Conservation (phyloP, 2,888 invertebrate species). For the Scelioninae gen. 2 region DNA sequence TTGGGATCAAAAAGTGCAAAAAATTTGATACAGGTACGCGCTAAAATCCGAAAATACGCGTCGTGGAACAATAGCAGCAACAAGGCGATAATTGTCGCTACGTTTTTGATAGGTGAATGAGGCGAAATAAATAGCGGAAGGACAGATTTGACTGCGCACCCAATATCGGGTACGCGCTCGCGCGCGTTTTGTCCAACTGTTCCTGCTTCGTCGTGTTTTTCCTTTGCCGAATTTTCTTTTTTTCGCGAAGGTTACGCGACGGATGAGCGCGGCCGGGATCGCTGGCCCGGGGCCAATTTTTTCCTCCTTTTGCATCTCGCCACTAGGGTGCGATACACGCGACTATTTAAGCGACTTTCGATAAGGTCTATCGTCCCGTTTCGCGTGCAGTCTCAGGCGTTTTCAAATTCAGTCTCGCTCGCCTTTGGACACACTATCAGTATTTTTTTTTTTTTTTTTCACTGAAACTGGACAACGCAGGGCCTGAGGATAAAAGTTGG, state of each 20-base stretch:
- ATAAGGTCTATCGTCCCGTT: conserved; percentile 77
- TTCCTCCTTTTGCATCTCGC: conserved; percentile 70
- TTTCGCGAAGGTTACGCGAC: conserved; percentile 65
- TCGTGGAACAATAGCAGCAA: background rate
- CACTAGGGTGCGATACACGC: conserved; percentile 77
- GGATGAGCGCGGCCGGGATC: conserved; percentile 65
- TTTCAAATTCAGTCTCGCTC: conserved; percentile 64
- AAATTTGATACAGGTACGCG: background rate
- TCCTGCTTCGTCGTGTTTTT: conserved; percentile 52
- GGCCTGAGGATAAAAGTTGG: no score
- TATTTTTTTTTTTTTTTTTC: no score
- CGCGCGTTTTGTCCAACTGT: conserved; percentile 44
- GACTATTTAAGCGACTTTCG: conserved; percentile 79
- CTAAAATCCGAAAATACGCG: conserved; percentile 5
- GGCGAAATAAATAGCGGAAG: conserved; percentile 29
- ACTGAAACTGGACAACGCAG: no score
- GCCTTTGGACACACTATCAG: no score
- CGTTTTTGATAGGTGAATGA: background rate
- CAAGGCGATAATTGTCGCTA: background rate
- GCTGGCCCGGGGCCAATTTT: conserved; percentile 68
- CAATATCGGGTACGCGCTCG: conserved; percentile 28
- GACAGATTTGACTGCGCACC: conserved; percentile 9
- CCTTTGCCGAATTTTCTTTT: conserved; percentile 51
- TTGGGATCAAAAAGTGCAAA: no score
- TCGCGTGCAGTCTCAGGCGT: conserved; percentile 77